Percentiles rank a stretch among this genome's conserved stretches.
Evolutionary conservation across 2,888 invertebrate species (phyloP).

Genomic region (Trachelus iudaicus): DNA sequence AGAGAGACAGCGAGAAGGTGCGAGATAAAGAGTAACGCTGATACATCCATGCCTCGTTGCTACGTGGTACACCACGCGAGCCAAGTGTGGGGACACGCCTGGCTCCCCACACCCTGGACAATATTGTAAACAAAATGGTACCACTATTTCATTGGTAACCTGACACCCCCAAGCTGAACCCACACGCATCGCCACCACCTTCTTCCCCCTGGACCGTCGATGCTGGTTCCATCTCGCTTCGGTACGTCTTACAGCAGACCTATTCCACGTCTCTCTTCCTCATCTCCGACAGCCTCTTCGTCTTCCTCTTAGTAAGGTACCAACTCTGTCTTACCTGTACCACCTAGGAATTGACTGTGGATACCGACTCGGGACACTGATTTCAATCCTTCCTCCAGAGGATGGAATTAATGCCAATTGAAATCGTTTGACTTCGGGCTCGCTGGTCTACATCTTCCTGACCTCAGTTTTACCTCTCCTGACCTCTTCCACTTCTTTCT

Average conservation of each 20-base stretch:
- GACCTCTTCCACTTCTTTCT: conserved; percentile 24
- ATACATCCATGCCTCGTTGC: neutral
- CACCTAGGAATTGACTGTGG: neutral
- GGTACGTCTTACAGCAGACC: neutral
- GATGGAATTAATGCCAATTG: neutral
- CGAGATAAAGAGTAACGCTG: neutral
- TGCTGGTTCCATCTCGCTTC: neutral
- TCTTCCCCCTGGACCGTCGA: neutral
- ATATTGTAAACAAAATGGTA: conserved; percentile 66
- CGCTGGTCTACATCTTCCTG: neutral
- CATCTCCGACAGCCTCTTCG: neutral
- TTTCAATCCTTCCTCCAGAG: neutral
- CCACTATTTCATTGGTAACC: conserved; percentile 65
- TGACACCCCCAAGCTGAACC: conserved; percentile 57
- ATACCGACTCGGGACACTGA: neutral
- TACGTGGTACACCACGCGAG: conserved; percentile 1
- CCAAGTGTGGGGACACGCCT: conserved; percentile 29
- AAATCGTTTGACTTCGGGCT: neutral
- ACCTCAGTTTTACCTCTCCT: conserved; percentile 6
- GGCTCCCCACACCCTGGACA: conserved; percentile 53
- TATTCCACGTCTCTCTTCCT: neutral
- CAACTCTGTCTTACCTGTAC: neutral
- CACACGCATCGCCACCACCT: conserved; percentile 54
- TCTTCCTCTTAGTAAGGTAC: neutral
- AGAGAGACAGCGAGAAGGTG: conserved; percentile 4